Conservation (phyloP, 2,113 vertebrate genomes). For the Alethe diademata region DNA sequence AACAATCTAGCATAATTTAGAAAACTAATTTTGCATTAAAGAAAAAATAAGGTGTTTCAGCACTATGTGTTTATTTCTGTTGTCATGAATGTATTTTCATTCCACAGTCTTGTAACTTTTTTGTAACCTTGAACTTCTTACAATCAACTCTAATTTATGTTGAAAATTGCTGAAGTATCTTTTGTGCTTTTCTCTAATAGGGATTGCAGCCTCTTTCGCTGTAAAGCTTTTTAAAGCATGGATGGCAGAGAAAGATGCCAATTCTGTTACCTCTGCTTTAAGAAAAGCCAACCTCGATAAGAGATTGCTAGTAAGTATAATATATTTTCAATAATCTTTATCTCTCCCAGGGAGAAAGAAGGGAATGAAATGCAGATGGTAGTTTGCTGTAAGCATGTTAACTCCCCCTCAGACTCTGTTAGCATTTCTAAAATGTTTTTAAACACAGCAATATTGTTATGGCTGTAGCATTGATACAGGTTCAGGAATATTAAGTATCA, state of each 20-base stretch:
- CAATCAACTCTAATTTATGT: not conserved
- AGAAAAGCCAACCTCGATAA: constrained; percentile 93
- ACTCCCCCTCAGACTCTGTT: not conserved
- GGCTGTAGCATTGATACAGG: not conserved
- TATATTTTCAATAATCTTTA: not conserved
- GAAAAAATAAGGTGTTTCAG: not conserved
- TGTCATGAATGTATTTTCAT: not conserved
- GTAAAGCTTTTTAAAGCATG: constrained; percentile 94
- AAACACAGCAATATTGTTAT: constrained; percentile 16
- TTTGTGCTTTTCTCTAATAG: constrained; percentile 58
- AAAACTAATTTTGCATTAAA: not conserved
- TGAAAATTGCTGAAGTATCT: not conserved
- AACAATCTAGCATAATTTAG: not conserved
- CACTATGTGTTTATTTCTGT: fast-evolving
- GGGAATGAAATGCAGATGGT: not conserved
- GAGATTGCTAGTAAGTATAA: constrained; percentile 84
- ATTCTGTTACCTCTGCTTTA: constrained; percentile 88
- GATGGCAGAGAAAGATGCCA: constrained; percentile 93
- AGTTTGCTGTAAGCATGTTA: not conserved
- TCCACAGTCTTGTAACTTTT: not conserved
- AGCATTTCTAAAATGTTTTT: not conserved
- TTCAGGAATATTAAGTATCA: constrained; percentile 5
- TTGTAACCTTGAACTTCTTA: not conserved
- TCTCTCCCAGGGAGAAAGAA: not conserved
- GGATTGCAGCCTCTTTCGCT: constrained; percentile 89